phyloP scores from a whole-genome alignment of 2,888 invertebrate species.

The Salticus scenicus region DNA sequence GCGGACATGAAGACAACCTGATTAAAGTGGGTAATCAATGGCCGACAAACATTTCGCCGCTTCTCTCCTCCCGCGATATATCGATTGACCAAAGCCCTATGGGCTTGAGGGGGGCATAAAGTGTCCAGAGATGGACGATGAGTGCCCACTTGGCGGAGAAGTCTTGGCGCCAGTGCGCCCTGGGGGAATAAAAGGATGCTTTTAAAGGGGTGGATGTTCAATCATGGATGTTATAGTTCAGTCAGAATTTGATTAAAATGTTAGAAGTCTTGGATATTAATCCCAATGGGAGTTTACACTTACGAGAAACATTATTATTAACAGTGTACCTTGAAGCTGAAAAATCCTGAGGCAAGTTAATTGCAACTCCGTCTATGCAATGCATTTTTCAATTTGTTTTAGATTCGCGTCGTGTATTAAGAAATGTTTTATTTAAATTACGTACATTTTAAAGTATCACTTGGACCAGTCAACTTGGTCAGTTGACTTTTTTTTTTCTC shows the following conservation, averaged over 20 bases:
- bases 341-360: no score
- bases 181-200: constrained; percentile 5
- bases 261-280: not conserved
- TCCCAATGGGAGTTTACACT: not conserved
- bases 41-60: constrained; percentile 70
- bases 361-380: no score
- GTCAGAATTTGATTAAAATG: constrained; percentile 19
- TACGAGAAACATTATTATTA: not conserved
- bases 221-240: constrained; percentile 17
- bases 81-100: constrained; percentile 30
- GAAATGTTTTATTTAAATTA: no score
- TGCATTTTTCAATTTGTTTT: no score
- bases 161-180: constrained; percentile 29
- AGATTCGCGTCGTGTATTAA: no score
- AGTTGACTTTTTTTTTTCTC: no score
- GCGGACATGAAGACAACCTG: constrained; percentile 69
- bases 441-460: no score
- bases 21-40: constrained; percentile 70
- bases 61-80: constrained; percentile 30
- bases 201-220: not conserved
- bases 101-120: constrained; percentile 17
- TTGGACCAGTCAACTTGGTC: no score
- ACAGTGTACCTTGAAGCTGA: no score
- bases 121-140: constrained; percentile 25
- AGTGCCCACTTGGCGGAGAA: constrained; percentile 60